Base-by-base conservation (phyloP, 2,113 vertebrate genomes). In the Brachirus orientalis region DNA sequence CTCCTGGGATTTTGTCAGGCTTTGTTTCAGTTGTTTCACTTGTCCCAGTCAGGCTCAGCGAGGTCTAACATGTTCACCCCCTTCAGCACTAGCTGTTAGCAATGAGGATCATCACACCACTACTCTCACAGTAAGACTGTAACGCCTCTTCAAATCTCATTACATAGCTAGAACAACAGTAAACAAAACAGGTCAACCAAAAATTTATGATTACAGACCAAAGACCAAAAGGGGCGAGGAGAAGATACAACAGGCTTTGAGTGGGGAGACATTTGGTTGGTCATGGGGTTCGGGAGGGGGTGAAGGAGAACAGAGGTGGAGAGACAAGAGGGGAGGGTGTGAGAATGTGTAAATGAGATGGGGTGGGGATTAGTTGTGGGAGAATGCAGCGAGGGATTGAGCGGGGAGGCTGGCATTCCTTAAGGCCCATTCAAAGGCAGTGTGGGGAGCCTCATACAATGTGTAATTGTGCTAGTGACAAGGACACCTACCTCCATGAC, bases 291-390 rank as follows among this genome's bases (percentile, higher is more conserved):
- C 43, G 45, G 33, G 51, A 10, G 54, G 38, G 44, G 53, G 45
- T 14, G 46, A 17, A 48, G 44, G 47, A 45, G 47, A 59, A 52
- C 35, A 36, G 74, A 57, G 52, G 60, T 38, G 5, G 37, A 47
- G 65, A 77, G 63, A 80, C 45, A 46, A 70, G 63, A 77, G 54
- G 78, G 71, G 63, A 77, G 68, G 73, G 62, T 78, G 64, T 52
- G 73, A 72, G 87, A 41, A 48, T 75, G 77, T 86, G 85, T 83
- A 88, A 92, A 86, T 83, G 88, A 88, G 86, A 82, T 72, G 75
- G 82, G 80, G 75, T 73, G 77, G 85, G 79, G 83, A 90, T 90
- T 88, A 87, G 86, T 84, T 83, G 82, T 91, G 89, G 89, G 88
- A 91, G 89, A 92, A 78, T 88, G 86, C 74, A 76, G 83, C 64